These are phyloP conservation scores for Catamblyrhynchus diadema DNA, from an alignment of 2,797 vertebrate genomes.

Conservation along the genomic window DNA sequence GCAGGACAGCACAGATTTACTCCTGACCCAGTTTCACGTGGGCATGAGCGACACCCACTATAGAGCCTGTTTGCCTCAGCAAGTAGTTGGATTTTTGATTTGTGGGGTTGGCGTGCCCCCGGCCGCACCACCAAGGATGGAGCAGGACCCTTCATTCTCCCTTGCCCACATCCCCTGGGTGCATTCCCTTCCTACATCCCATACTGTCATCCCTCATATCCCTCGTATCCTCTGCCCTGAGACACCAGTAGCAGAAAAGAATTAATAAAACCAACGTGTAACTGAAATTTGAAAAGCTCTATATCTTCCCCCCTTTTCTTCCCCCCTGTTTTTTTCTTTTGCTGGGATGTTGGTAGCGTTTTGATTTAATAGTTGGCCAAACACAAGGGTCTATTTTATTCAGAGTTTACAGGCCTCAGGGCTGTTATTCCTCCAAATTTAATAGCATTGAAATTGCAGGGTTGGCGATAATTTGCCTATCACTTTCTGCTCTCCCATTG, in stretches of 20 bases:
- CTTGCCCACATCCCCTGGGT: not conserved
- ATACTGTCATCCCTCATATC: not conserved
- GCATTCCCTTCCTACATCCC: not conserved
- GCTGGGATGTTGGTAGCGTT: conserved; percentile 77
- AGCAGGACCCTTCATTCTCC: not conserved
- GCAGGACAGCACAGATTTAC: conserved; percentile 75
- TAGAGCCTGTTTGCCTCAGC: not conserved
- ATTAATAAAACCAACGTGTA: conserved; percentile 63
- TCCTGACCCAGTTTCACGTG: conserved; percentile 83
- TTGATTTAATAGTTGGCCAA: conserved; percentile 86
- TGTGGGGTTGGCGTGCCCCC: not conserved
- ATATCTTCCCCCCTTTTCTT: conserved; percentile 24
- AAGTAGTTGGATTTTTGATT: not conserved
- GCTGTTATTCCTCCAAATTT: conserved; percentile 85
- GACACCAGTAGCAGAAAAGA: conserved; percentile 2
- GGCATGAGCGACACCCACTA: conserved; percentile 10
- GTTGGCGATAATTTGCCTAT: conserved; percentile 84
- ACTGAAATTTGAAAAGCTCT: conserved; percentile 73
- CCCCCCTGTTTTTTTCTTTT: not conserved
- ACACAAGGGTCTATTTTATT: conserved; percentile 84
- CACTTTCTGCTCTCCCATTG: conserved; percentile 80
- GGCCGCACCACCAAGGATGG: accelerated
- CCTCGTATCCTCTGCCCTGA: accelerated
- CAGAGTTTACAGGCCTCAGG: conserved; percentile 83
- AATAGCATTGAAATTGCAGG: conserved; percentile 85